Percentiles rank a stretch among this genome's conserved stretches.
Conservation (phyloP, 2,888 invertebrate species). For the Drosophila lutescens region DNA sequence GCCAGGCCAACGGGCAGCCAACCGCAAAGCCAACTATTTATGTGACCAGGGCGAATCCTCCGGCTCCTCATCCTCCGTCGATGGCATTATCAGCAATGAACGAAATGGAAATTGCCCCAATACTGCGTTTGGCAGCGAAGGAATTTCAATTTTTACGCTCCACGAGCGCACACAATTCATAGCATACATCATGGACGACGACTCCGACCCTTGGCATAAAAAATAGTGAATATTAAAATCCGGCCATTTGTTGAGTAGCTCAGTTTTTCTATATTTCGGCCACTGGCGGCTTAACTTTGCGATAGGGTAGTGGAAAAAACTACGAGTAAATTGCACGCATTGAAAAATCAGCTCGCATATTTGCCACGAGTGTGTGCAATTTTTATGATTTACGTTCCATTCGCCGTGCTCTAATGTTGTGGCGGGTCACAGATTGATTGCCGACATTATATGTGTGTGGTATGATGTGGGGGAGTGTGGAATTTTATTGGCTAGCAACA, state of each 20-base stretch:
- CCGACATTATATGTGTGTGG: slow-evolving; percentile 8
- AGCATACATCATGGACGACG: slow-evolving; percentile 19
- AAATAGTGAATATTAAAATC: slow-evolving; percentile 36
- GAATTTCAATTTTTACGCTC: slow-evolving; percentile 46
- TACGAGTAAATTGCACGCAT: slow-evolving; percentile 16
- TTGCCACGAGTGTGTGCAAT: slow-evolving; percentile 19
- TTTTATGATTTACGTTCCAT: slow-evolving; percentile 43
- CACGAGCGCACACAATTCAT: slow-evolving; percentile 10
- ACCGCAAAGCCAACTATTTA: slow-evolving; percentile 59
- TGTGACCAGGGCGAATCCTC: slow-evolving; percentile 20
- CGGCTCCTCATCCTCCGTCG: slow-evolving; percentile 36
- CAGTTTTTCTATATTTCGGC: slow-evolving; percentile 24
- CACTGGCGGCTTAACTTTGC: slow-evolving; percentile 6
- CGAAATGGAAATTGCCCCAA: slow-evolving; percentile 38
- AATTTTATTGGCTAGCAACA: slow-evolving; percentile 37
- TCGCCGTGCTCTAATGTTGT: slow-evolving; percentile 16
- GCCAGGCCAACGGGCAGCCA: slow-evolving; percentile 16
- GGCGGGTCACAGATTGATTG: slow-evolving; percentile 45
- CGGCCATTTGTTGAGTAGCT: slow-evolving; percentile 32
- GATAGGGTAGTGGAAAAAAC: slow-evolving; percentile 15
- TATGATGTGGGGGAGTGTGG: slow-evolving; percentile 1
- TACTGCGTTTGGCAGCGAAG: neutral
- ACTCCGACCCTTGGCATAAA: slow-evolving; percentile 1
- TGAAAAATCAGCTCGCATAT: slow-evolving; percentile 29
- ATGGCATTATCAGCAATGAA: slow-evolving; percentile 58